Base-by-base conservation (phyloP, 2,888 invertebrate species). In the Mythimna ferrago region DNA sequence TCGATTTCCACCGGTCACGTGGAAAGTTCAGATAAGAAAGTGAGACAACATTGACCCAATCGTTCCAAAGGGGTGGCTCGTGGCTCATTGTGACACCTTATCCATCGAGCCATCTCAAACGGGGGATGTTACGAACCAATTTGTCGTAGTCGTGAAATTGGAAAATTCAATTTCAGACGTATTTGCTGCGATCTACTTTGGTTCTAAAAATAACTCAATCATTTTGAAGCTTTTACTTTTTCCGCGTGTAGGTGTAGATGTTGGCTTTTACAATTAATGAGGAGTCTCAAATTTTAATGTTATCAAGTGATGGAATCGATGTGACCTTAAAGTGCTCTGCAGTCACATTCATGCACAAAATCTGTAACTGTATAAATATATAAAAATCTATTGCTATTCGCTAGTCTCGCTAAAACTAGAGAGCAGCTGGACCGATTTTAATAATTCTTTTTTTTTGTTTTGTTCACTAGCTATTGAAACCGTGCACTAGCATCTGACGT, bases 11-110 rank as follows among this genome's bases (percentile, higher is more conserved):
- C 77, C 74, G 77, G 82, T 86, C 86, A 89, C 81, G 89, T 90
- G 88, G 85, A 88, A 84, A 87, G 78, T 71, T 63, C 35, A 82
- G 89, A 90, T 88, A 90, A 89, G 87, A 79, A 81, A 88, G 86
- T 83, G 85, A 83, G 84, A 87, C 88, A 88, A 89, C 87, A 89
- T 89, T 89, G 88, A 85, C 84, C 86, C 80, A 74, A 87, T 88
- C 87, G 73, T 83, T 85, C 77, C 75, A 76, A 69, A 78, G 76
- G 78, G 82, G 78, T 62, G 76, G 73, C 78, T 74, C 74, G 68
- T 65, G 76, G 70, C 78, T 77, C 74, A 73, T 64, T 75, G 78
- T 79, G 78, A 72, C 78, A 80, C 80, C 81, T 80, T 86, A 87
- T 87, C 83, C 66, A 62, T 44, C 78, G 75, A 73, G 67, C 61